Evolutionary conservation across 2,888 invertebrate species (phyloP), one percentile per base, ranked within the genome.

Genomic region (Itoplectis maculator): DNA sequence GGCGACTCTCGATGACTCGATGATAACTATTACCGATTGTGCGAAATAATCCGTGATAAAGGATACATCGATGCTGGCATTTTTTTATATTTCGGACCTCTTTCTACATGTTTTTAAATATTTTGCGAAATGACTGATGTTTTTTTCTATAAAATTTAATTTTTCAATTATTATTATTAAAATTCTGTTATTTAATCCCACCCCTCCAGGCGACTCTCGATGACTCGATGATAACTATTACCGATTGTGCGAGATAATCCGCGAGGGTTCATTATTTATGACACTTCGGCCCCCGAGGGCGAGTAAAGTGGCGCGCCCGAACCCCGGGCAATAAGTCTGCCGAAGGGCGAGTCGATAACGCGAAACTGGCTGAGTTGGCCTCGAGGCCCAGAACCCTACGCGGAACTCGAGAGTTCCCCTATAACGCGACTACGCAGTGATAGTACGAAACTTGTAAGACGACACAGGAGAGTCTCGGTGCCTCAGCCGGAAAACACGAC

Each of bases 261-360:
- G 42, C n/a, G 9, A 45, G 15, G 37, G 0, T 68, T 76, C 47
- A 37, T 68, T 68, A 76, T 76, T 68, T 68, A 68, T 68, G 59
- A 76, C 47, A 56, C 35, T 76, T 59, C 49, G 45, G 59, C 59
- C 59, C 40, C 37, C 59, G 35, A 56, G 29, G 59, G 6, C 37
- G 59, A n/a, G 37, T 0, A 59, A 15, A 69, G 54, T 54, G 54
- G 54, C 23, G n/a, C n/a, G n/a, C n/a, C n/a, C n/a, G n/a, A n/a
- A 69, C 54, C 51, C 42, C 20, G 40, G 54, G 47, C 4, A 9
- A 23, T 9, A 20, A 13, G 40, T 18, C 9, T 13, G n/a, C 40
- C n/a, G 8, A 23, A 42, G 29, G 47, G n/a, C 40, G 20, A 20
- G 54, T 20, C 69, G 69, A 69, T 69, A 69, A 69, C 51, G 37